A percentile compares a stretch with the other conserved stretches of the same genome.
Conservation (phyloP, 2,113 vertebrate species). For the Hyperoodon ampullatus region DNA sequence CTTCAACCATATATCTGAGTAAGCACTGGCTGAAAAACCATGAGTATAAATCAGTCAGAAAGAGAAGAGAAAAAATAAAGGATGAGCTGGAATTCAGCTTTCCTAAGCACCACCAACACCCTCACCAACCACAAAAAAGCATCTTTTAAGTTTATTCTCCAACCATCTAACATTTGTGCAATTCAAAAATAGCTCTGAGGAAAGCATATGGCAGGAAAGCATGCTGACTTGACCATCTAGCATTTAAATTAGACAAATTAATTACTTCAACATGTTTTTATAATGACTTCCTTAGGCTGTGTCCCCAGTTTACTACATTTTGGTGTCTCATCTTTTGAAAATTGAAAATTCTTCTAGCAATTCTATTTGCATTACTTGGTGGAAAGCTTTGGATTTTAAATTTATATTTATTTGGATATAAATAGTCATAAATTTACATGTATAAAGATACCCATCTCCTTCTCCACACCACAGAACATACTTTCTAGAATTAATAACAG, state of each 20-base stretch:
- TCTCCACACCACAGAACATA: neutral
- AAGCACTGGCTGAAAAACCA: neutral
- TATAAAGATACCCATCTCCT: neutral
- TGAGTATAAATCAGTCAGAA: neutral
- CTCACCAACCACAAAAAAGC: conserved; percentile 14
- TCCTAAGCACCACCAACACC: neutral
- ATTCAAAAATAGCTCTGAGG: conserved; percentile 63
- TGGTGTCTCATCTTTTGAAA: conserved; percentile 27
- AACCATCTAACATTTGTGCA: conserved; percentile 57
- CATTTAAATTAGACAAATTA: conserved; percentile 50
- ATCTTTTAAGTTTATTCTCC: conserved; percentile 53
- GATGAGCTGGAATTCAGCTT: neutral
- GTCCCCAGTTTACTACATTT: conserved; percentile 28
- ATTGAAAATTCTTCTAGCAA: neutral
- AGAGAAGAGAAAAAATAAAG: conserved; percentile 6
- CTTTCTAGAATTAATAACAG: neutral
- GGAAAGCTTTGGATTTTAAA: neutral
- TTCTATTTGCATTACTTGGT: conserved; percentile 27
- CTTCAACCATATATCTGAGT: neutral
- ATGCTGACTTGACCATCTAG: conserved; percentile 39
- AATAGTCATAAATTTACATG: conserved; percentile 1
- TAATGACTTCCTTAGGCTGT: conserved; percentile 2
- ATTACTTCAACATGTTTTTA: conserved; percentile 25
- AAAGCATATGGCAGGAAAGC: conserved; percentile 51
- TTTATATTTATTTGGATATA: neutral